Evolutionary conservation across 2,797 vertebrate genomes (phyloP).

Genomic region (Parambassis ranga): DNA sequence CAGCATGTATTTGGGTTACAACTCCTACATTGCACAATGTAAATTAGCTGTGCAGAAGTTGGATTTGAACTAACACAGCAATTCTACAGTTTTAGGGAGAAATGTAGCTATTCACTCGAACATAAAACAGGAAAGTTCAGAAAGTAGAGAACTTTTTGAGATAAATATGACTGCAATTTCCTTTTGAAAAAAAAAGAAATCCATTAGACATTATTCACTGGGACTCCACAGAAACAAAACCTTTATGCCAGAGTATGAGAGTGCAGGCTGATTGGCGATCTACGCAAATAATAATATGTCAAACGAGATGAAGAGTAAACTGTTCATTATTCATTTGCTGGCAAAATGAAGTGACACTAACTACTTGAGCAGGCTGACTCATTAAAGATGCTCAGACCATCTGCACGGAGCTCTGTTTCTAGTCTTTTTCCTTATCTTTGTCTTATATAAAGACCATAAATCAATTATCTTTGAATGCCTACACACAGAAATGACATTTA

Average conservation of each 20-base stretch:
- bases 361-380: constrained; percentile 13
- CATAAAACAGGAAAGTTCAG: constrained; percentile 21
- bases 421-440: neutral
- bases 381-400: constrained; percentile 24
- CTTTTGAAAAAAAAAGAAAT: neutral
- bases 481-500: neutral
- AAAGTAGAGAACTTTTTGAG: constrained; percentile 5
- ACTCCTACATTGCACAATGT: constrained; percentile 67
- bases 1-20: constrained; percentile 70
- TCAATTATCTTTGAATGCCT: neutral
- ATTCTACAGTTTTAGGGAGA: constrained; percentile 36
- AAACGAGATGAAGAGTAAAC: constrained; percentile 34
- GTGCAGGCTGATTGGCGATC: neutral
- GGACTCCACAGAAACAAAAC: constrained; percentile 2
- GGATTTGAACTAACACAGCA: constrained; percentile 54
- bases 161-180: constrained; percentile 1
- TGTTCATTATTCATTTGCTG: constrained; percentile 49
- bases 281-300: constrained; percentile 31
- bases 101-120: constrained; percentile 17
- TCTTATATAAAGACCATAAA: constrained; percentile 5
- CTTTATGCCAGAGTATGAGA: neutral
- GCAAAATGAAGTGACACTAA: constrained; percentile 40
- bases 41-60: constrained; percentile 58
- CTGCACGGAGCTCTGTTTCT: constrained; percentile 12
- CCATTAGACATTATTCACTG: neutral